Percentiles rank a stretch among this genome's conserved stretches.
Evolutionary conservation across 2,888 invertebrate species (phyloP).

Genomic region (Dusona sp.): DNA sequence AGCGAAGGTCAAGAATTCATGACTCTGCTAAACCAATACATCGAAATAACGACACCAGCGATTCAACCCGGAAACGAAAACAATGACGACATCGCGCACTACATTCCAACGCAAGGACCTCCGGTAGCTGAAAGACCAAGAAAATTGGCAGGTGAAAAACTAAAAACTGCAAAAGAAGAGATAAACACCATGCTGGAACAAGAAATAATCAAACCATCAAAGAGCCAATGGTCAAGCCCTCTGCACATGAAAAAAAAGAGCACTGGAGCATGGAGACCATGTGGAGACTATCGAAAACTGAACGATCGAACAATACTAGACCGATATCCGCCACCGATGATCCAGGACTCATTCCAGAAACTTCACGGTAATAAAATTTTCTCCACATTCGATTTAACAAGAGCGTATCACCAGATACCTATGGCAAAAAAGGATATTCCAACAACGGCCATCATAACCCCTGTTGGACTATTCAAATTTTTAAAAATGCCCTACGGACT

Average conservation of each 20-base stretch:
- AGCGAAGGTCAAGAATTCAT: neutral
- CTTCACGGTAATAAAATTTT: neutral
- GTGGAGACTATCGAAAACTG: neutral
- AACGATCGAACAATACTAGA: neutral
- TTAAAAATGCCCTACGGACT: neutral
- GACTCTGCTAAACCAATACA: neutral
- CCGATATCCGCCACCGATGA: slow-evolving; percentile 6
- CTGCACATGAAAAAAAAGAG: neutral
- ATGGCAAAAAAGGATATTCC: neutral
- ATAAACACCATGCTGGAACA: neutral
- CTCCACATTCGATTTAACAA: neutral
- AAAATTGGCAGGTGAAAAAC: slow-evolving; percentile 4
- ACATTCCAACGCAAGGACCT: neutral
- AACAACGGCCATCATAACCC: neutral
- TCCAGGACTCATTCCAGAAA: neutral
- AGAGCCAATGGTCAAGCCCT: neutral
- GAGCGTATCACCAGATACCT: neutral
- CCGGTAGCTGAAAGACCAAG: neutral
- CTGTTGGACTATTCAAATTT: neutral
- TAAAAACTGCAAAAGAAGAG: slow-evolving; percentile 1
- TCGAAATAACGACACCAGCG: neutral
- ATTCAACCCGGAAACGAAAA: neutral
- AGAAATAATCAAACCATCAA: neutral
- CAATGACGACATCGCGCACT: neutral
- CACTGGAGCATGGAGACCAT: neutral